A percentile compares a stretch with the other conserved stretches of the same genome.
These are phyloP conservation scores for Tyrophagus putrescentiae DNA, from an alignment of 1,140 invertebrate species.

Conservation along the genomic window DNA sequence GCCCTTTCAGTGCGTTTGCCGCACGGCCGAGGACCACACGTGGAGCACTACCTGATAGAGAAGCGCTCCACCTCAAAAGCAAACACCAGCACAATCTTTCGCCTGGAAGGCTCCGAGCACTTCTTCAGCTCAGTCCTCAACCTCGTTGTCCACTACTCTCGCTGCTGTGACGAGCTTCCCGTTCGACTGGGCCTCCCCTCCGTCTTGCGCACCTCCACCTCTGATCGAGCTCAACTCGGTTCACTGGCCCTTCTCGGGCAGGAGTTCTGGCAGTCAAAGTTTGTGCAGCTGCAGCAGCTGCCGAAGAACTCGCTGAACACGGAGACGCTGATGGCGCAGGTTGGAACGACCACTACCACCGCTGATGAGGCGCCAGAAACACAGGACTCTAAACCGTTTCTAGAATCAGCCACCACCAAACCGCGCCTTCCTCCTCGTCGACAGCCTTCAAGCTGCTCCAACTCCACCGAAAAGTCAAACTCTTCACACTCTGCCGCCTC, in stretches of 20 bases:
- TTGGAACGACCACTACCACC: not conserved
- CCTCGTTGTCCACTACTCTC: slow-evolving; percentile 78
- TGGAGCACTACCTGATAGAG: slow-evolving; percentile 90
- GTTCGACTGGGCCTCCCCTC: slow-evolving; percentile 70
- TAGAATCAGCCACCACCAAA: not conserved
- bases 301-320: not conserved
- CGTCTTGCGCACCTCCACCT: slow-evolving; percentile 64
- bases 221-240: slow-evolving; percentile 70
- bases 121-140: slow-evolving; percentile 77
- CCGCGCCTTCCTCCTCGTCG: not conserved
- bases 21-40: slow-evolving; percentile 65
- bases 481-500: not conserved
- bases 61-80: slow-evolving; percentile 39
- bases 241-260: slow-evolving; percentile 78
- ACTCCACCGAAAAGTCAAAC: not conserved
- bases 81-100: slow-evolving; percentile 44
- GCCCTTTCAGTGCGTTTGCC: slow-evolving; percentile 79
- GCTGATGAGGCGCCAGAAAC: not conserved
- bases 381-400: not conserved
- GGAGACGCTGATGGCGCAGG: too few species aligned
- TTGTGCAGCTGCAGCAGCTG: slow-evolving; percentile 17
- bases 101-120: slow-evolving; percentile 80
- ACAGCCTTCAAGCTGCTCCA: not conserved
- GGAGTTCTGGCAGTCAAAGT: slow-evolving; percentile 31
- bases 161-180: slow-evolving; percentile 83